Conservation (phyloP, 2,113 vertebrate species). For the Mormyrus iriodes region DNA sequence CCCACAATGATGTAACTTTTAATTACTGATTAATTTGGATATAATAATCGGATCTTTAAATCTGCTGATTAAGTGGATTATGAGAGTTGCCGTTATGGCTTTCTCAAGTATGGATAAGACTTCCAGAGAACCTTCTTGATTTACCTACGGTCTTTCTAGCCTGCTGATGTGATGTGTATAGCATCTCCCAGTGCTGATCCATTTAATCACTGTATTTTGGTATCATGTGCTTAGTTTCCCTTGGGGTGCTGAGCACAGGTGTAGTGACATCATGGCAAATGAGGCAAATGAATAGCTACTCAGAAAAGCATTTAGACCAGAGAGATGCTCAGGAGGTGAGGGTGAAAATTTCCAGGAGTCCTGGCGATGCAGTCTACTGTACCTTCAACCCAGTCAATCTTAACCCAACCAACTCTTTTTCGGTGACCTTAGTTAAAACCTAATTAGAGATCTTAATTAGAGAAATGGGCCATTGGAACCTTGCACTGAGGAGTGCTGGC, state of each 20-base stretch:
- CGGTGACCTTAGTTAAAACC: slow-evolving; percentile 12
- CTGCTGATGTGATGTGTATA: background rate
- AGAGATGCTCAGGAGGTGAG: background rate
- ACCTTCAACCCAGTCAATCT: background rate
- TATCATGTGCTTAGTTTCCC: background rate
- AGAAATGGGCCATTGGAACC: background rate
- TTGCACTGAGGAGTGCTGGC: background rate
- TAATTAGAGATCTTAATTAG: slow-evolving; percentile 16
- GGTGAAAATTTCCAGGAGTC: background rate
- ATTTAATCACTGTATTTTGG: background rate
- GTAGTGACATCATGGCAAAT: background rate
- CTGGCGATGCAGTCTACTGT: background rate
- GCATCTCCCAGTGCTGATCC: background rate
- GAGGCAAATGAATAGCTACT: background rate
- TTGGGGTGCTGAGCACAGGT: background rate
- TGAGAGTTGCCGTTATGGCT: too few species aligned
- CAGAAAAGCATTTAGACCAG: background rate
- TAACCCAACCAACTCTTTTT: background rate
- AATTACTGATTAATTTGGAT: too few species aligned
- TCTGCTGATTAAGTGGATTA: too few species aligned
- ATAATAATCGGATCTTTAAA: too few species aligned
- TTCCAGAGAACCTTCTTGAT: background rate
- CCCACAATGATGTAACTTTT: background rate
- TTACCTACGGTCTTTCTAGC: background rate
- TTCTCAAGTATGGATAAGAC: background rate